phyloP scores from a whole-genome alignment of 1,140 invertebrate species.

The Caligus rogercresseyi region DNA sequence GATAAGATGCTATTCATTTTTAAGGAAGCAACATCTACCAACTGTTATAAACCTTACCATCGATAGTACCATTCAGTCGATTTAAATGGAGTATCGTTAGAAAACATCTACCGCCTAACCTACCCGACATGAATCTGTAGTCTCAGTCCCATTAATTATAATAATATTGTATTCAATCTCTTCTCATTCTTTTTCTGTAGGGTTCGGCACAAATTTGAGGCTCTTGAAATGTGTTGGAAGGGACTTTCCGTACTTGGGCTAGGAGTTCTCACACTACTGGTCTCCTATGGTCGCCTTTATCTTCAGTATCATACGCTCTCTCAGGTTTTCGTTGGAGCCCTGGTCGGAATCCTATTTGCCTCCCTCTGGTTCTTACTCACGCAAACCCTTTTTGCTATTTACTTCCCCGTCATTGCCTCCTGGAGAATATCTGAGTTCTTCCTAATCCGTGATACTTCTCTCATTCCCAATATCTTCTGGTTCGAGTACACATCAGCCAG shows the following conservation, averaged over 20 bases:
- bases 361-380: conserved; percentile 56
- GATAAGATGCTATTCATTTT: too few relatives aligned
- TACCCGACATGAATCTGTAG: too few relatives aligned
- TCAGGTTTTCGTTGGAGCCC: conserved; percentile 25
- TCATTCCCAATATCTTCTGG: conserved; percentile 84
- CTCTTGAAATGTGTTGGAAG: neutral
- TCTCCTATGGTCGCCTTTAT: conserved; percentile 8
- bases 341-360: conserved; percentile 48
- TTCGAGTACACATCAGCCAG: conserved; percentile 77
- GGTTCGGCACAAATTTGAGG: neutral
- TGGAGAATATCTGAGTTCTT: conserved; percentile 65
- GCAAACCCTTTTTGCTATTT: conserved; percentile 57
- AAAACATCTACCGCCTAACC: too few relatives aligned
- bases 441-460: conserved; percentile 65
- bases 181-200: neutral
- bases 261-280: neutral
- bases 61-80: too few relatives aligned
- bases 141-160: too few relatives aligned
- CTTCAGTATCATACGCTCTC: conserved; percentile 3
- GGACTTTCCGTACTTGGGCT: neutral
- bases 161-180: too few relatives aligned
- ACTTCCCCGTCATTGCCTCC: conserved; percentile 64
- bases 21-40: too few relatives aligned
- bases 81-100: too few relatives aligned
- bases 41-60: too few relatives aligned